Base-by-base conservation (phyloP, 2,113 vertebrate genomes). In the Acrocephalus arundinaceus region DNA sequence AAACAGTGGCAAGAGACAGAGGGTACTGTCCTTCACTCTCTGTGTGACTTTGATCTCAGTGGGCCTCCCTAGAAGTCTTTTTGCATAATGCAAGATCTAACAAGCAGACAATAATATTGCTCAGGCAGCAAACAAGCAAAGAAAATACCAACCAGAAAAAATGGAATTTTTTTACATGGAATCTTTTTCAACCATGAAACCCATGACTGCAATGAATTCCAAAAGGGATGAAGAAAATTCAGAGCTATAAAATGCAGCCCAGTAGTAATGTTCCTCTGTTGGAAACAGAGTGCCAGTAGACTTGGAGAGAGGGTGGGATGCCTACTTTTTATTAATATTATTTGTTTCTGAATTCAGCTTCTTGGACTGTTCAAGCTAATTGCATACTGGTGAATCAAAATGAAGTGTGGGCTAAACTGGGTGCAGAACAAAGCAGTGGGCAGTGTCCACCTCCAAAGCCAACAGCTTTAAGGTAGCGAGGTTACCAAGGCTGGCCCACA, bases 161-260 rank as follows among this genome's bases (percentile, higher is more conserved):
- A 27, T 1, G 0, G 3, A 49, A 8, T n/a, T 20, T 85, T 91
- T 80, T 83, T 43, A 73, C 13, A 8, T 1, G 2, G 14, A 39
- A 16, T 16, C 27, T 62, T 79, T 62, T 71, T 83, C 17, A 67
- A 12, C 43, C 66, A 22, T 43, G 45, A n/a, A 87, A 76, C 12
- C 31, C 0, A 1, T 28, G 43, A 7, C 14, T 3, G 0, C 51
- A 74, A 23, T 46, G 37, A 30, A 28, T 66, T 90, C 31, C 2
- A 4, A 54, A 89, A 67, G 23, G 15, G 21, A 46, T 7, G 11
- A 54, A 85, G 21, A 43, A 77, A 71, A 83, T 39, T 77, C 41
- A 13, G n/a, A 43, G 27, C 6, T 81, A 4, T 30, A 93, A 77
- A 88, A 8, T 5, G 28, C 24, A 68, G 7, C n/a, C 37, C 18